Conservation (phyloP, 2,888 invertebrate species). For the Brachyptera risi region DNA sequence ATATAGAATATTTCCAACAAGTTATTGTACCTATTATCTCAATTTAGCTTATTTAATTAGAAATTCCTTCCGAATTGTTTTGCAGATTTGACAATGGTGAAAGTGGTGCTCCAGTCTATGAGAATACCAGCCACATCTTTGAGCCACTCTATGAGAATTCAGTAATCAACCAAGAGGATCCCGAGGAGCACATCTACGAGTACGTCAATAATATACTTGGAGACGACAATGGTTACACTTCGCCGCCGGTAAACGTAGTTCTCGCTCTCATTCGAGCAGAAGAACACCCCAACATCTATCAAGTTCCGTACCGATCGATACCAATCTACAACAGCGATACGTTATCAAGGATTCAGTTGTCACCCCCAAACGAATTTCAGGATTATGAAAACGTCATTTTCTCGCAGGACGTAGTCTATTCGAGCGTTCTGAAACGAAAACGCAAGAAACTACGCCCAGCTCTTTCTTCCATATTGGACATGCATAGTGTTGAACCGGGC, state of each 20-base stretch:
- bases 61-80: not conserved
- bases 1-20: too few relatives aligned
- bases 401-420: slow-evolving; percentile 25
- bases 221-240: not conserved
- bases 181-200: slow-evolving; percentile 34
- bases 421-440: slow-evolving; percentile 28
- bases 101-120: slow-evolving; percentile 16
- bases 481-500: not conserved
- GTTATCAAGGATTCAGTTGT: slow-evolving; percentile 7
- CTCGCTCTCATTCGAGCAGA: slow-evolving; percentile 23
- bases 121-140: slow-evolving; percentile 10
- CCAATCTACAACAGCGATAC: not conserved
- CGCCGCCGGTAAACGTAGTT: slow-evolving; percentile 30
- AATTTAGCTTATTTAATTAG: not conserved
- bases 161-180: slow-evolving; percentile 19
- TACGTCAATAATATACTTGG: slow-evolving; percentile 19
- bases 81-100: slow-evolving; percentile 21
- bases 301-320: slow-evolving; percentile 32
- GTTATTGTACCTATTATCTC: not conserved
- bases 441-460: slow-evolving; percentile 24
- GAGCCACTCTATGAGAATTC: slow-evolving; percentile 20
- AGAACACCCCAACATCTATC: slow-evolving; percentile 33
- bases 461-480: slow-evolving; percentile 15
- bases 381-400: slow-evolving; percentile 29
- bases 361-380: slow-evolving; percentile 29